Evolutionary conservation across 2,888 invertebrate species (phyloP), one percentile per base, ranked within the genome.

Genomic region (Philhelius pedissequus): DNA sequence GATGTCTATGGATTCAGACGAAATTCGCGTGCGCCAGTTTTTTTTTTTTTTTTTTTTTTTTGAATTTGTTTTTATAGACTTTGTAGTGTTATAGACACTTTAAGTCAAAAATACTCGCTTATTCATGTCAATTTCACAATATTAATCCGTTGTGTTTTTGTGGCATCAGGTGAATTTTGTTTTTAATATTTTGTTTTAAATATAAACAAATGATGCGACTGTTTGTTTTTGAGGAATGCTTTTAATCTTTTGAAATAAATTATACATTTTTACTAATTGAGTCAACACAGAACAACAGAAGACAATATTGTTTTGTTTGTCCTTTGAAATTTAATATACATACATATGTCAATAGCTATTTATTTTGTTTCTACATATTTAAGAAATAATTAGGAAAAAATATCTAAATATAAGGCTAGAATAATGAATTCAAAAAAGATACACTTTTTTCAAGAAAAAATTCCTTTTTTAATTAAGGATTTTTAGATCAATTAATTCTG

Each of bases 81-180:
- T 40, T 40, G 11, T 58, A 40, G 50, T 13, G 9, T 3, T 25
- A 18, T 27, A 32, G 18, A 60, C 48, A n/a, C 20, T 60, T 43
- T 40, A 38, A 32, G 60, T 40, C 62, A 58, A 58, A 78, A 83
- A 74, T 78, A 74, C 18, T 50, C 13, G 38, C 50, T 70, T 76
- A 76, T 76, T 70, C 74, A 70, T 79, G 83, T 74, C 78, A 79
- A 79, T 79, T 83, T 83, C 78, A 74, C 74, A 83, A 83, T 70
- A n/a, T n/a, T n/a, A 58, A 48, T 50, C 54, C 35, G 30, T 38
- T 4, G 25, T 20, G 1, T 25, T 5, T 25, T 3, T 3, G n/a
- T 64, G 35, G 56, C 54, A 64, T 78, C 64, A 79, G 83, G 74
- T 83, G 82, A 74, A 74, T 74, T 62, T 52, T 32, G 27, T 50